These are phyloP conservation scores for Drosophila cracens DNA, from an alignment of 2,888 invertebrate genomes.

Conservation along the genomic window DNA sequence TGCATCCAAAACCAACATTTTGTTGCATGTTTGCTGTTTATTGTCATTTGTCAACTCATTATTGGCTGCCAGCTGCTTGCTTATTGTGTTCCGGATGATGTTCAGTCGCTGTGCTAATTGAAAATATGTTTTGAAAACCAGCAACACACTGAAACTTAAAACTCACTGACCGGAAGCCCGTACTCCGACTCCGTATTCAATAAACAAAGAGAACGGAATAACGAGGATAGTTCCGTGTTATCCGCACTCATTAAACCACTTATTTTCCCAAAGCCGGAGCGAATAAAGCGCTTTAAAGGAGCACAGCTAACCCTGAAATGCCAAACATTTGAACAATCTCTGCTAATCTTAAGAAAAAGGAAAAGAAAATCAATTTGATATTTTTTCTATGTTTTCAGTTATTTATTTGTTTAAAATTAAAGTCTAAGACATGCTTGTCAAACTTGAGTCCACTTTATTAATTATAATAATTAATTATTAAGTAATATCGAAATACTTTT, in stretches of 20 bases:
- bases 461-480: too few relatives aligned
- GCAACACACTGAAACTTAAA: conserved; percentile 5
- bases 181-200: not conserved
- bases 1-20: not conserved
- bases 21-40: not conserved
- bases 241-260: conserved; percentile 59
- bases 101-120: conserved; percentile 60
- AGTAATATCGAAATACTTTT: too few relatives aligned
- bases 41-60: conserved; percentile 58
- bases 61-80: conserved; percentile 40
- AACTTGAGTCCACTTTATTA: too few relatives aligned
- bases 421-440: too few relatives aligned
- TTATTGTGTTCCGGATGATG: conserved; percentile 10
- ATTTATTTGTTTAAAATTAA: too few relatives aligned
- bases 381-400: too few relatives aligned
- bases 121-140: conserved; percentile 57
- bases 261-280: not conserved
- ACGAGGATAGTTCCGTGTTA: conserved; percentile 4
- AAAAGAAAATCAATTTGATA: too few relatives aligned
- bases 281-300: not conserved
- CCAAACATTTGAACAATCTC: not conserved
- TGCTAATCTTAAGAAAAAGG: not conserved
- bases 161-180: conserved; percentile 1
- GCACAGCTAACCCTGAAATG: not conserved
- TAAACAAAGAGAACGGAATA: conserved; percentile 15